Conservation (phyloP, 2,113 vertebrate species). For the Callipepla californica region DNA sequence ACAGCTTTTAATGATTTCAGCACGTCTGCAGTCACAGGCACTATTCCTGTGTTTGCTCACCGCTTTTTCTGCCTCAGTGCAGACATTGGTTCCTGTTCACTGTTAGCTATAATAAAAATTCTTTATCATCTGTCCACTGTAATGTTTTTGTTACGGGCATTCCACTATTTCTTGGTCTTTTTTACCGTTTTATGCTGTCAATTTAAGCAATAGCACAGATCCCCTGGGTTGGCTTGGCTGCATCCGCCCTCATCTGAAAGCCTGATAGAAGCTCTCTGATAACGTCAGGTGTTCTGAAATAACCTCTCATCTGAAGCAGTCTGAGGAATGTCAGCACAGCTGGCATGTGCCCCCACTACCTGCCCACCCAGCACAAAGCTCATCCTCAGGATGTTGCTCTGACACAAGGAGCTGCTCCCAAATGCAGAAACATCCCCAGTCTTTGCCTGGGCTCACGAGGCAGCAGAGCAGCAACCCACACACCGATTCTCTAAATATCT, state of each 20-base stretch:
- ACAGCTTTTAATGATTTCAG: constrained; percentile 17
- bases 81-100: background rate
- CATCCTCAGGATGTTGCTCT: background rate
- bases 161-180: background rate
- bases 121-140: background rate
- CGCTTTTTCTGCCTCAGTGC: constrained; percentile 42
- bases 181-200: background rate
- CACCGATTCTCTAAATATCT: background rate
- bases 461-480: background rate
- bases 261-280: background rate
- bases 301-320: background rate
- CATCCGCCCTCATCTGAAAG: background rate
- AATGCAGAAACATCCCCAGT: background rate
- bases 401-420: background rate
- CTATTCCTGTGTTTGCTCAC: background rate
- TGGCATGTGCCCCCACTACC: background rate
- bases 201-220: background rate
- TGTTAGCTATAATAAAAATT: background rate
- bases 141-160: background rate
- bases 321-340: accelerated
- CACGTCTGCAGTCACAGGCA: constrained; percentile 8
- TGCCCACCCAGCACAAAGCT: background rate
- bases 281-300: background rate
- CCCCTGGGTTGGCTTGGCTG: background rate
- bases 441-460: background rate